A percentile compares a stretch with the other conserved stretches of the same genome.
Evolutionary conservation across 2,113 vertebrate genomes (phyloP).

Genomic region (Megaptera novaeangliae): DNA sequence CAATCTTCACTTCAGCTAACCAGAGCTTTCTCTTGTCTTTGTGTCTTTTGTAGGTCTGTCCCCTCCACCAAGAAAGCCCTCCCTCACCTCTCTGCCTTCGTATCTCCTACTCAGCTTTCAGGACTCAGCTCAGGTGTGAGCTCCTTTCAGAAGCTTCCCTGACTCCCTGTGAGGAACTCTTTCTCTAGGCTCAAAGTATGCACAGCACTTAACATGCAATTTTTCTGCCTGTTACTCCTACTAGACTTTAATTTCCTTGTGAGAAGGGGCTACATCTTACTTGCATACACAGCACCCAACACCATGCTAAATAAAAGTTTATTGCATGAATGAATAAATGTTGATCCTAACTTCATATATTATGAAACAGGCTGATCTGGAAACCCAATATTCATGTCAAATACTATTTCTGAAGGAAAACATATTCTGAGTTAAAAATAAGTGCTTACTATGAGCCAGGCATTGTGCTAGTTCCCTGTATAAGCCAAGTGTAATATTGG

Average conservation of each 20-base stretch:
- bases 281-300: not conserved
- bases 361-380: not conserved
- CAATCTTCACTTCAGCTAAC: not conserved
- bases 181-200: not conserved
- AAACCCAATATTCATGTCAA: not conserved
- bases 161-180: not conserved
- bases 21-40: not conserved
- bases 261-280: not conserved
- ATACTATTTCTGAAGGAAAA: conserved; percentile 30
- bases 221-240: not conserved
- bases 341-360: not conserved
- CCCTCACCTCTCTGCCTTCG: not conserved
- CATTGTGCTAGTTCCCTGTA: not conserved
- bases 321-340: not conserved
- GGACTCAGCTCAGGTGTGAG: not conserved
- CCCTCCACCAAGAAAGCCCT: not conserved
- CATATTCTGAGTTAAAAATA: not conserved
- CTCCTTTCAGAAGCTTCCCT: not conserved
- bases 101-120: not conserved
- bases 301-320: not conserved
- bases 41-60: not conserved
- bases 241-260: not conserved
- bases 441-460: not conserved
- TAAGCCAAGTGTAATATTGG: not conserved
- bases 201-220: not conserved